Conservation (phyloP, 2,888 invertebrate genomes). For the Xylophagus ater region DNA sequence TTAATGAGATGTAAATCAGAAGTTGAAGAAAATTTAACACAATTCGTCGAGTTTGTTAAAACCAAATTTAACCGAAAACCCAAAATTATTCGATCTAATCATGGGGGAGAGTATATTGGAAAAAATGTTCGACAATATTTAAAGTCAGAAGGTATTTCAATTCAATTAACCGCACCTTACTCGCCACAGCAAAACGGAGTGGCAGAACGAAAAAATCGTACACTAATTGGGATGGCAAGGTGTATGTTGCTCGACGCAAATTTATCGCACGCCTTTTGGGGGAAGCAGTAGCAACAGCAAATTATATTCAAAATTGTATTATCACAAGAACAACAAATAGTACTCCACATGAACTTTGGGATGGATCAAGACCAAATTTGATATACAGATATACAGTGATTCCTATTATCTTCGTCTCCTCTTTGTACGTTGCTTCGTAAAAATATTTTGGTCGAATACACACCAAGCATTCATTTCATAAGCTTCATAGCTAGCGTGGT, state of each 20-base stretch:
- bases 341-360: constrained; percentile 6
- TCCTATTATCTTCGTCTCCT: too few species aligned
- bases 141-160: constrained; percentile 21
- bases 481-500: too few species aligned
- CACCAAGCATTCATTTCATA: too few species aligned
- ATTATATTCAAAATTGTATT: constrained; percentile 4
- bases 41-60: constrained; percentile 15
- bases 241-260: constrained; percentile 23
- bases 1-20: constrained; percentile 22
- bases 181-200: constrained; percentile 23
- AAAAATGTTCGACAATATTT: constrained; percentile 16
- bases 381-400: too few species aligned
- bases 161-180: constrained; percentile 18
- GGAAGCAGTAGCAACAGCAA: constrained; percentile 3
- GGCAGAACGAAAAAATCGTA: constrained; percentile 21
- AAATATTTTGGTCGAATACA: too few species aligned
- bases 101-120: constrained; percentile 23
- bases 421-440: too few species aligned
- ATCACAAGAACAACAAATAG: background rate
- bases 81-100: constrained; percentile 19
- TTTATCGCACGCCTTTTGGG: constrained; percentile 20
- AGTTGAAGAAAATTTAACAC: constrained; percentile 15
- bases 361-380: constrained; percentile 16
- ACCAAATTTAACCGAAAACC: constrained; percentile 17
- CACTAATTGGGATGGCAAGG: constrained; percentile 20